A percentile compares a stretch with the other conserved stretches of the same genome.
Evolutionary conservation across 1,140 invertebrate genomes (phyloP).

Genomic region (Zophobas atratus): DNA sequence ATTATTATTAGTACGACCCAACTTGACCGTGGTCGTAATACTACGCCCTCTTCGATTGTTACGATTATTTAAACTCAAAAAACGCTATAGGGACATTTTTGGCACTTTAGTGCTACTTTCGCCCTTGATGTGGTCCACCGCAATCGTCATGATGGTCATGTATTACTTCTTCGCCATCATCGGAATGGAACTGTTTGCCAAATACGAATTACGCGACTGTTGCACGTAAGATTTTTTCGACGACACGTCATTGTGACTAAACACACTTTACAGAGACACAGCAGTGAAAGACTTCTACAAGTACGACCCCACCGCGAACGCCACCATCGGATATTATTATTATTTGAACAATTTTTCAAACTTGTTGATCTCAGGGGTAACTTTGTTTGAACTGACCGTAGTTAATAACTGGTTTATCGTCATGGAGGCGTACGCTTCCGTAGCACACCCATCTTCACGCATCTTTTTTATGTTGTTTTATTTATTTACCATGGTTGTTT

Average conservation of each 20-base stretch:
- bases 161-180: conserved; percentile 95
- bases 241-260: background rate
- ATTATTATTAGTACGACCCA: conserved; percentile 76
- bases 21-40: conserved; percentile 82
- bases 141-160: conserved; percentile 87
- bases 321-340: conserved; percentile 82
- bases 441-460: conserved; percentile 77
- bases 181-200: conserved; percentile 91
- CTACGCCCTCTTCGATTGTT: conserved; percentile 78
- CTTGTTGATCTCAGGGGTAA: conserved; percentile 82
- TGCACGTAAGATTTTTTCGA: conserved; percentile 79
- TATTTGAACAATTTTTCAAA: conserved; percentile 92
- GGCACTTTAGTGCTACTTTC: conserved; percentile 89
- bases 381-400: conserved; percentile 92
- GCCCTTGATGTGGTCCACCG: conserved; percentile 83
- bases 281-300: conserved; percentile 89
- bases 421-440: conserved; percentile 90
- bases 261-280: conserved; percentile 77
- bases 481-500: conserved; percentile 91
- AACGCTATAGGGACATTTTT: conserved; percentile 90
- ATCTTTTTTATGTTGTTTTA: conserved; percentile 94
- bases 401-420: conserved; percentile 94
- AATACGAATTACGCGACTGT: conserved; percentile 84
- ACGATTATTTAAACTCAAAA: conserved; percentile 86
- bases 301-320: conserved; percentile 76